Conservation (phyloP, 1,140 invertebrate species). For the Heliconius hewitsoni region DNA sequence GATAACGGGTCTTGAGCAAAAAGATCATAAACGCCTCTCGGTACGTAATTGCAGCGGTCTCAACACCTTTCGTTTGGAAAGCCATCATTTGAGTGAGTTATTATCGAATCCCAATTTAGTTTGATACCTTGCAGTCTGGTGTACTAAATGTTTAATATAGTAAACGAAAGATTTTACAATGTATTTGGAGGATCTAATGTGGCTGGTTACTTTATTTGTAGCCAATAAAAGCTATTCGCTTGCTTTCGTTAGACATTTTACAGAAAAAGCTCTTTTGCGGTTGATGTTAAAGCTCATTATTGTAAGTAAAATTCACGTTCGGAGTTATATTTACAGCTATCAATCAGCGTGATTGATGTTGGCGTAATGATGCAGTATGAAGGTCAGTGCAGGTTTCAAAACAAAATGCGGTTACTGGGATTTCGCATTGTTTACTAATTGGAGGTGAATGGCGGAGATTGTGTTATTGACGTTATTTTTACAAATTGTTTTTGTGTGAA, state of each 20-base stretch:
- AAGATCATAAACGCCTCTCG: conserved; percentile 74
- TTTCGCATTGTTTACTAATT: conserved; percentile 46
- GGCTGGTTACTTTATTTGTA: conserved; percentile 14
- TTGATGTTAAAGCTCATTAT: conserved; percentile 10
- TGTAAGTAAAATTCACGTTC: background rate
- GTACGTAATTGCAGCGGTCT: conserved; percentile 70
- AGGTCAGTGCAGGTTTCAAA: conserved; percentile 62
- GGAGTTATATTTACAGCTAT: conserved; percentile 47
- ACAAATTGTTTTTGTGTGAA: conserved; percentile 28
- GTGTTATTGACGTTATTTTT: conserved; percentile 23
- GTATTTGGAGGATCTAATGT: conserved; percentile 12
- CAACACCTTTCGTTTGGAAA: conserved; percentile 79
- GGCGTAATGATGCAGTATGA: conserved; percentile 67
- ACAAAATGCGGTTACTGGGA: conserved; percentile 54
- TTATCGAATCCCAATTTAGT: conserved; percentile 49
- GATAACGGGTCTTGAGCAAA: conserved; percentile 76
- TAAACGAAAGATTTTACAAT: conserved; percentile 2
- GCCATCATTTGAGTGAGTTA: conserved; percentile 71
- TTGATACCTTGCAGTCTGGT: conserved; percentile 40
- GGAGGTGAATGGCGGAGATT: conserved; percentile 35
- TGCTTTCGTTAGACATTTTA: background rate
- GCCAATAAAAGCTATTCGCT: conserved; percentile 14
- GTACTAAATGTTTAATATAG: conserved; percentile 7
- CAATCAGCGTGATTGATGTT: conserved; percentile 51
- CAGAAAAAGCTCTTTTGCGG: background rate